Base-by-base conservation (phyloP, 92 coral and sea anemone species). In the Epizoanthus stellaris region DNA sequence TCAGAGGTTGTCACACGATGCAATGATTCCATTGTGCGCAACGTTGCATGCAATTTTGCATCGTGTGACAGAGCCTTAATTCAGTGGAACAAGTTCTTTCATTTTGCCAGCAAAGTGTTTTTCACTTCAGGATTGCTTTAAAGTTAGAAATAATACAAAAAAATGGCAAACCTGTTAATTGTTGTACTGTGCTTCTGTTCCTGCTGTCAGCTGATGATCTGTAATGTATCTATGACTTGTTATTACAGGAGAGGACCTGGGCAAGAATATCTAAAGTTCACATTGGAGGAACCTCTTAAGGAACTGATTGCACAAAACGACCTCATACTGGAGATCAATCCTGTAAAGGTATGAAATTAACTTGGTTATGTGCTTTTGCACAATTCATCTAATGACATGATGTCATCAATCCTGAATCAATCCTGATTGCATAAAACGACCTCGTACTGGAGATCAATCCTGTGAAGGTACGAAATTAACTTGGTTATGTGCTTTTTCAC, bases 391-490 rank as follows among this genome's bases (percentile, higher is more conserved):
- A 15, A 4, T 14, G 19, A 0, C 39, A n/a, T n/a, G n/a, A 5
- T 67, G 34, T 21, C 6, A 5, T 67, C 30, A 13, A 67, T 13
- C 17, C n/a, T 13, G 56, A 2, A 70, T 39, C 17, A 12, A 7
- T 70, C 39, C 3, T 11, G 75, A 11, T 34, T 6, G 72, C 10
- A 38, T 13, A 64, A 38, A 30, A 72, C 17, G 92, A 94, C 49
- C 76, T 96, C 11, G 75, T 91, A 36, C 85, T 96, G 39, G 99
- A 96, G 92, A 96, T 96, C 71, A 96, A 96, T 57, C 99, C 99
- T 7, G 87, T 92, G n/a, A 96, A 96, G 98, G 99, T 96, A 80
- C 7, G 30, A 30, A 30, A 30, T 30, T 30, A 30, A 30, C 34
- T 12, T 1, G 38, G 16, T 11, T 19, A 4, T n/a, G 15, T 36